These are phyloP conservation scores for Phaetusa simplex DNA, from an alignment of 2,113 vertebrate genomes.

Conservation along the genomic window DNA sequence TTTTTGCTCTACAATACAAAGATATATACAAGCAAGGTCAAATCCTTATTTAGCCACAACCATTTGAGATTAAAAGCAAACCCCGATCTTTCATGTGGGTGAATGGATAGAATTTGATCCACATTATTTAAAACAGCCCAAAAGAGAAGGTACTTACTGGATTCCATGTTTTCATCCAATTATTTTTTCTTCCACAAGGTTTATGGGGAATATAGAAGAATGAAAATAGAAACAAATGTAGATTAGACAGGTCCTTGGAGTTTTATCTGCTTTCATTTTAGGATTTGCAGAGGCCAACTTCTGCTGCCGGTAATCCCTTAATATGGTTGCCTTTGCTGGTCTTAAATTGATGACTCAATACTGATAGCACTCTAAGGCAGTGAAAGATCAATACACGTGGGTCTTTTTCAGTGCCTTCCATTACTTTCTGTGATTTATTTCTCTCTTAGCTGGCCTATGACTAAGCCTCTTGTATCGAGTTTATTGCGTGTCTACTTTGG, in stretches of 20 bases:
- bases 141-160: neutral
- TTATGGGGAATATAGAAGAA: neutral
- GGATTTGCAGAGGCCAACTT: neutral
- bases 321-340: neutral
- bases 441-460: neutral
- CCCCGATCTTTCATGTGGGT: neutral
- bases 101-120: neutral
- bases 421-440: constrained; percentile 41
- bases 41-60: neutral
- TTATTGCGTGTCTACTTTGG: neutral
- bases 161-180: neutral
- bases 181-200: neutral
- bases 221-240: neutral
- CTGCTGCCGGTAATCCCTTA: neutral
- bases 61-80: neutral
- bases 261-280: constrained; percentile 26
- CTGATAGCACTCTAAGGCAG: neutral
- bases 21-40: neutral
- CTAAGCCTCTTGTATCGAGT: neutral
- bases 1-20: neutral
- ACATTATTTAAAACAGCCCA: neutral
- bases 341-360: constrained; percentile 28
- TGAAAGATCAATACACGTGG: neutral
- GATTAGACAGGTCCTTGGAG: neutral
- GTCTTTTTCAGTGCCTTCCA: neutral